Conservation (phyloP, 2,888 invertebrate genomes). For the Amiota communis region DNA sequence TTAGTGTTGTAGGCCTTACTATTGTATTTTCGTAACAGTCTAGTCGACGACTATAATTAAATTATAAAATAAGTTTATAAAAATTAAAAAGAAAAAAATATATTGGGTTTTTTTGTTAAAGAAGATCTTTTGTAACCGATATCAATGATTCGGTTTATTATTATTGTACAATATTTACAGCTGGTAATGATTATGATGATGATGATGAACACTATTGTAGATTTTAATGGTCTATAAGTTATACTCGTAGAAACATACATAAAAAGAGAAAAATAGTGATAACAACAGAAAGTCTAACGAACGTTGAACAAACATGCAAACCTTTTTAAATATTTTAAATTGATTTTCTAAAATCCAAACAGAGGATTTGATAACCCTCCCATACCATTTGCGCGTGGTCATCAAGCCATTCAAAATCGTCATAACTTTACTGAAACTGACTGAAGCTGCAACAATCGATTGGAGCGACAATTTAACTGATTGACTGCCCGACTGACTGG, state of each 20-base stretch:
- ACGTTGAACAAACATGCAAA: background rate
- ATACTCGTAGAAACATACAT: no score
- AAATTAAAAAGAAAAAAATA: slow-evolving; percentile 31
- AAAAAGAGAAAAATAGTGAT: background rate
- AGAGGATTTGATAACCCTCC: slow-evolving; percentile 45
- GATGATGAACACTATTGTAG: slow-evolving; percentile 43
- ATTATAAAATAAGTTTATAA: slow-evolving; percentile 66
- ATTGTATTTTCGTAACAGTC: slow-evolving; percentile 3
- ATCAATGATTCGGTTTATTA: background rate
- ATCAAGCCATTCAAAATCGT: background rate
- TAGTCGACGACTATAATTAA: slow-evolving; percentile 52
- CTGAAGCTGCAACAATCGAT: background rate
- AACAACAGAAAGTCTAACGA: background rate
- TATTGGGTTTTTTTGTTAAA: slow-evolving; percentile 26
- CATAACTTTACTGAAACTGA: background rate
- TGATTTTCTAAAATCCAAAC: slow-evolving; percentile 59
- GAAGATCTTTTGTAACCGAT: no score
- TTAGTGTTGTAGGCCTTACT: background rate
- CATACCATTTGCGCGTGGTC: background rate
- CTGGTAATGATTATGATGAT: slow-evolving; percentile 11
- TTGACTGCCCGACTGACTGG: no score
- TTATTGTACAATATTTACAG: background rate
- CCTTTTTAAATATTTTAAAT: slow-evolving; percentile 41
- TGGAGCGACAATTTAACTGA: background rate
- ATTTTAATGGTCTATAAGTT: slow-evolving; percentile 34